These are phyloP conservation scores for Ctenopoma kingsleyae DNA, from an alignment of 2,797 vertebrate genomes.

Conservation along the genomic window DNA sequence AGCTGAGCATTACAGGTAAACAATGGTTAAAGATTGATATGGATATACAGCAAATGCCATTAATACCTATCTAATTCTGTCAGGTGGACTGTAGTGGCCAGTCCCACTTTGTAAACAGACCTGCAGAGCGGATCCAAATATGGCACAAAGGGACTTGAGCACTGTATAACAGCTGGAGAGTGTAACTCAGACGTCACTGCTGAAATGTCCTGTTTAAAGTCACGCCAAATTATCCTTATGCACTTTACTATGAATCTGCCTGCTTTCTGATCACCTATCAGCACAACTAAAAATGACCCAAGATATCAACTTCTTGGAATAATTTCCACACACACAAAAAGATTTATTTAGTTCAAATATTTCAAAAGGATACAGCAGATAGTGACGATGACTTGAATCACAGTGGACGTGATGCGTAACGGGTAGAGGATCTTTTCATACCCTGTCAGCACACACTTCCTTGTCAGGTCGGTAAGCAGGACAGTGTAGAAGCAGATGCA, in stretches of 20 bases:
- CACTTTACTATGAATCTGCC: not conserved
- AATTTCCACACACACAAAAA: not conserved
- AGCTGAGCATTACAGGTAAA: not conserved
- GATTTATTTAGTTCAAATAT: not conserved
- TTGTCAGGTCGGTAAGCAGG: slow-evolving; percentile 81
- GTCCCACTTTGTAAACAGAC: slow-evolving; percentile 72
- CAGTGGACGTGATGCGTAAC: slow-evolving; percentile 63
- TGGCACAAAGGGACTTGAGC: not conserved
- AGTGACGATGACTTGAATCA: slow-evolving; percentile 73
- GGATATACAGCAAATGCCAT: not conserved
- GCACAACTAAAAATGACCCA: too few species aligned
- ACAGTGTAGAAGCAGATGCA: slow-evolving; percentile 83
- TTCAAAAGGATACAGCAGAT: slow-evolving; percentile 85
- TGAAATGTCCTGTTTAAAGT: not conserved
- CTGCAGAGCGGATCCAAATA: slow-evolving; percentile 26
- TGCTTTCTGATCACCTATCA: not conserved
- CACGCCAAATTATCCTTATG: not conserved
- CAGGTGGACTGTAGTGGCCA: slow-evolving; percentile 17
- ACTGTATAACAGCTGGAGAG: slow-evolving; percentile 19
- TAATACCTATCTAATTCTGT: slow-evolving; percentile 1
- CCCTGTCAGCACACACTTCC: slow-evolving; percentile 77
- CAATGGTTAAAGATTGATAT: slow-evolving; percentile 24
- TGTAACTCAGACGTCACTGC: not conserved
- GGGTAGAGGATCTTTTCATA: slow-evolving; percentile 80
- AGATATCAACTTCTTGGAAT: not conserved